Evolutionary conservation across 92 coral and sea anemone genomes (phyloP).

Genomic region (Diadumene lineata): DNA sequence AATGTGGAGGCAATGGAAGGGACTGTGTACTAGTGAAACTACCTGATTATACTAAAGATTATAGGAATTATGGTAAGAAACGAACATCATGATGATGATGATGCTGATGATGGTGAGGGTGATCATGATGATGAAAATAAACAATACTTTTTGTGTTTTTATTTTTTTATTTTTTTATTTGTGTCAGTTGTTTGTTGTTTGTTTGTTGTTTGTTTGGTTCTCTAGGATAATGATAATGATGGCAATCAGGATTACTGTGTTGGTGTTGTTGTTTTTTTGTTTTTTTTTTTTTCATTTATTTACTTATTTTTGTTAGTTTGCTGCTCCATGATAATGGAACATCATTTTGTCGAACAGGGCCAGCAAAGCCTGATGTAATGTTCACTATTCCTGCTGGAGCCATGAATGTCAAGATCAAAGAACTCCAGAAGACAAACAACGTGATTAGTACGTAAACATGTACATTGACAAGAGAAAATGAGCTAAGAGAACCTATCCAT

Average conservation of each 20-base stretch:
- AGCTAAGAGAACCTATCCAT: no score
- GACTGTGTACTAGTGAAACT: conserved; percentile 42
- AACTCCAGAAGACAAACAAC: conserved; percentile 45
- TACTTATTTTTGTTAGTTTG: background rate
- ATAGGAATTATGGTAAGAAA: conserved; percentile 55
- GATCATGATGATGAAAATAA: background rate
- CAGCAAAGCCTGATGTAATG: conserved; percentile 44
- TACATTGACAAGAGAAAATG: background rate
- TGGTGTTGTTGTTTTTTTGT: no score
- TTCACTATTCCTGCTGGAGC: conserved; percentile 67
- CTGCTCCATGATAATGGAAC: background rate
- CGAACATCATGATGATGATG: no score
- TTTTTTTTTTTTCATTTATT: no score
- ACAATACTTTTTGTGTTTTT: no score
- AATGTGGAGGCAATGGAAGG: conserved; percentile 76
- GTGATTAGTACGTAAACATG: conserved; percentile 66
- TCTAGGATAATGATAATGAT: no score
- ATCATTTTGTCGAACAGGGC: conserved; percentile 20
- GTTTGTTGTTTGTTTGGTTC: no score
- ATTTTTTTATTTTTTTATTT: no score
- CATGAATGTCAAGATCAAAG: conserved; percentile 54
- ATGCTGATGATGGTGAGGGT: background rate
- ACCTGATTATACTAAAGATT: conserved; percentile 46
- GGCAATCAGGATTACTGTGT: no score
- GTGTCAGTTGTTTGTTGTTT: no score